Evolutionary conservation across 2,888 invertebrate genomes (phyloP), one percentile per base, ranked within the genome.

Genomic region (Leptura quadrifasciata): DNA sequence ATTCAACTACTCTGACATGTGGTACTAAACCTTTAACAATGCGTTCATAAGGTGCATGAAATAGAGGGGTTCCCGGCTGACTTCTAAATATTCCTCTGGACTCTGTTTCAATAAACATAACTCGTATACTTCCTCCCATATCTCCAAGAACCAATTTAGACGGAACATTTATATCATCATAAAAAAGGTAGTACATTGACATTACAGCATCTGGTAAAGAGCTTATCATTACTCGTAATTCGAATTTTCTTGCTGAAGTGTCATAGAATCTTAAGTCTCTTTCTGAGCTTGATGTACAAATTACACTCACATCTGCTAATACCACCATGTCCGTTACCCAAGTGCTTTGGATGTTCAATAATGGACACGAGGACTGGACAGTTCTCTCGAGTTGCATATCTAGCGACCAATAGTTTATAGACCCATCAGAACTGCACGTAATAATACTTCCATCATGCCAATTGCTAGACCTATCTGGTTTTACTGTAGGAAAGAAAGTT

Each of bases 181-280:
- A 88, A 86, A 94, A 94, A 85, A 92, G 91, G 88, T 94, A 95
- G 86, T 91, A 85, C 91, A 93, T 91, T 21, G 90, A 88, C 1
- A 89, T 88, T 0, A 91, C 89, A 9, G 91, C 93, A 80, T 91
- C 90, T 63, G 93, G 92, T 87, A 94, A 91, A 76, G 93, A 94
- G 0, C 92, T 92, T 79, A 96, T 93, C 80, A 94, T 91, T 72
- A 95, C 91, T 82, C 94, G 91, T 58, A 95, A 89, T 55, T 93
- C 93, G 87, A 95, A 95, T 72, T 94, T 94, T 75, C 92, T 92
- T 6, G 94, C 94, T 20, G 93, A 93, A 61, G 93, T 93, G 87
- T 96, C 96, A 86, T 96, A 96, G 88, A 96, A 95, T 58, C 84
- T 78, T 60, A 96, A 89, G 86, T 95, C 95, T 17, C 94, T 90